Conservation (phyloP, 35 echinoderm and acorn worm species). For the Ptychodera flava region DNA sequence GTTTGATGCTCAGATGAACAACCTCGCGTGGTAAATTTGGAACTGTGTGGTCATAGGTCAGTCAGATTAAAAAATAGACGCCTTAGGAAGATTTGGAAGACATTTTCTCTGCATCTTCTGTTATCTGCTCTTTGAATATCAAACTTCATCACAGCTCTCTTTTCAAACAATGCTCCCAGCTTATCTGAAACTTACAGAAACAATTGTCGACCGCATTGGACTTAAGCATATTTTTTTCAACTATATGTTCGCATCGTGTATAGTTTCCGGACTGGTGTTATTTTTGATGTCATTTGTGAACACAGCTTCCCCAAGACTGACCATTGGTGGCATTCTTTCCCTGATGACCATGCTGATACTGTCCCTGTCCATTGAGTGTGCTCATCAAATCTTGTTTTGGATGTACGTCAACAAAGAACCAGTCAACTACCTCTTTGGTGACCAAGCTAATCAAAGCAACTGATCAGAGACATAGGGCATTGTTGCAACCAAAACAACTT, state of each 20-base stretch:
- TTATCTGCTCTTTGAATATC: too few relatives aligned
- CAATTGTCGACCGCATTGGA: conserved; percentile 60
- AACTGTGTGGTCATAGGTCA: too few relatives aligned
- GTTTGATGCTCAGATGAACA: not conserved
- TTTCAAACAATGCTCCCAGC: conserved; percentile 44
- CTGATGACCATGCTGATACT: conserved; percentile 66
- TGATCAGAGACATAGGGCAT: too few relatives aligned
- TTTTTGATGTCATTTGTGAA: conserved; percentile 80
- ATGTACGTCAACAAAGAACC: conserved; percentile 66
- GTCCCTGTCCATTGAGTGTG: conserved; percentile 90
- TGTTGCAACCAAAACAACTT: too few relatives aligned
- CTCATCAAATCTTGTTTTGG: conserved; percentile 97
- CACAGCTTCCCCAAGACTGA: conserved; percentile 64
- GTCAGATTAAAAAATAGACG: too few relatives aligned
- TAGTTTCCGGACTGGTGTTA: conserved; percentile 52
- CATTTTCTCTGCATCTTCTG: too few relatives aligned
- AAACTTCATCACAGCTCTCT: too few relatives aligned
- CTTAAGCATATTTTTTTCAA: conserved; percentile 92
- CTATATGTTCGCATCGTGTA: conserved; percentile 74
- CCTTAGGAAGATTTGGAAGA: too few relatives aligned
- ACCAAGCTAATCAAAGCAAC: not conserved
- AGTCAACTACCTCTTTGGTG: not conserved
- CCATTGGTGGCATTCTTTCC: conserved; percentile 78
- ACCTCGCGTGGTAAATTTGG: not conserved
- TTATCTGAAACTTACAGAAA: conserved; percentile 73